These are phyloP conservation scores for Halocynthia aurantium DNA, from an alignment of 23 tunicate species.

Conservation along the genomic window DNA sequence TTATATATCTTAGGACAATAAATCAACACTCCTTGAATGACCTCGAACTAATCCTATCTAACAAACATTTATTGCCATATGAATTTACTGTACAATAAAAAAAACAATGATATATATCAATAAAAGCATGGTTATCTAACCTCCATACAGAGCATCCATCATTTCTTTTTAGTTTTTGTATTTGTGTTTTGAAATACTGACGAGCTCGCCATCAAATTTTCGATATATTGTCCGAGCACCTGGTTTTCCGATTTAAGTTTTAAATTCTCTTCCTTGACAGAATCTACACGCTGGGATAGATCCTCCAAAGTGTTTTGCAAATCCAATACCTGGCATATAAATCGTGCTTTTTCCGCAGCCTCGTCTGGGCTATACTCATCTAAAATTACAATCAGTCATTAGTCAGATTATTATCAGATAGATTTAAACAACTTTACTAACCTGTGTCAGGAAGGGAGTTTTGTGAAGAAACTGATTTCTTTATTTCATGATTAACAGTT, in stretches of 20 bases:
- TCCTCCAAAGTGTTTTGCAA: constrained; percentile 96
- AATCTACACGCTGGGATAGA: constrained; percentile 92
- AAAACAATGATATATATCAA: too few relatives aligned
- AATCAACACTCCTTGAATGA: too few relatives aligned
- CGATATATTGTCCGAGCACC: constrained; percentile 94
- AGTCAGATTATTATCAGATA: not conserved
- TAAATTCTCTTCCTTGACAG: constrained; percentile 95
- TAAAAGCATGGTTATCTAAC: too few relatives aligned
- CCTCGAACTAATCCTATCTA: too few relatives aligned
- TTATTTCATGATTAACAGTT: not conserved
- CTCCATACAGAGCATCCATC: not conserved
- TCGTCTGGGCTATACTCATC: constrained; percentile 73
- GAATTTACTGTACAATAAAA: too few relatives aligned
- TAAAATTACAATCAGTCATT: not conserved
- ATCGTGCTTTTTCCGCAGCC: constrained; percentile 78
- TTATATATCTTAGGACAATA: too few relatives aligned
- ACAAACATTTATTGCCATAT: too few relatives aligned
- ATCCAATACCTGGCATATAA: constrained; percentile 84
- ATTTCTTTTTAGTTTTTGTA: constrained; percentile 60
- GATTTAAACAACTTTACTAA: not conserved
- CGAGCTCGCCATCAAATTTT: constrained; percentile 93
- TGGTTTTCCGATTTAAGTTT: constrained; percentile 97
- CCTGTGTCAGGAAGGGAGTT: constrained; percentile 2
- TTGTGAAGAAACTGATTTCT: not conserved
- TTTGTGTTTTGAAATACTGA: constrained; percentile 96